These are phyloP conservation scores for Nanorana parkeri DNA, from an alignment of 2,113 vertebrate species.

Conservation along the genomic window DNA sequence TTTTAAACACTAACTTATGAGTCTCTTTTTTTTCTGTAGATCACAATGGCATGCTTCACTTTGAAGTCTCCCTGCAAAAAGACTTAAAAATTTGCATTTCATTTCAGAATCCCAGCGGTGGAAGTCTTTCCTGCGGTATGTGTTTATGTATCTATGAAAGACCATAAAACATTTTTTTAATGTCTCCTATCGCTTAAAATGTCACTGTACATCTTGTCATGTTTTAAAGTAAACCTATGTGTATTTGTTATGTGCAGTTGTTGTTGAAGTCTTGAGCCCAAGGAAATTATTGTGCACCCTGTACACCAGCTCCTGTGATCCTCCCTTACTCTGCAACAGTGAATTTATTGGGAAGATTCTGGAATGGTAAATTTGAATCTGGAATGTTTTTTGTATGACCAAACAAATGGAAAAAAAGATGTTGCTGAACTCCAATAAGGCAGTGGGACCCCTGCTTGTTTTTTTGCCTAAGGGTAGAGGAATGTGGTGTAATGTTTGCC, in stretches of 20 bases:
- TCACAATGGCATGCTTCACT: constrained; percentile 68
- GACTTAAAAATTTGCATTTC: constrained; percentile 78
- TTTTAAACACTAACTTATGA: too few species aligned
- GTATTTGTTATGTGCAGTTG: constrained; percentile 67
- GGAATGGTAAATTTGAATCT: constrained; percentile 65
- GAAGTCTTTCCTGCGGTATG: constrained; percentile 80
- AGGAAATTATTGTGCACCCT: constrained; percentile 73
- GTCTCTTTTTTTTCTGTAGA: constrained; percentile 60
- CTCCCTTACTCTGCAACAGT: constrained; percentile 61
- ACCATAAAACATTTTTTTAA: too few species aligned
- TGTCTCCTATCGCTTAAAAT: too few species aligned
- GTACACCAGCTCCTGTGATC: constrained; percentile 63
- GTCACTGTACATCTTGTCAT: not conserved
- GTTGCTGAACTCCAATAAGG: too few species aligned
- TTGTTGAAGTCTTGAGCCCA: constrained; percentile 70
- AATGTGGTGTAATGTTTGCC: too few species aligned
- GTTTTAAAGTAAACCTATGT: not conserved
- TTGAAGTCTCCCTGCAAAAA: constrained; percentile 77
- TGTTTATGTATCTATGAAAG: constrained; percentile 2
- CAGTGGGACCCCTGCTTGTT: too few species aligned
- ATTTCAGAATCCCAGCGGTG: constrained; percentile 70
- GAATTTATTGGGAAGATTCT: constrained; percentile 73
- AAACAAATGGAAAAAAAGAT: too few species aligned
- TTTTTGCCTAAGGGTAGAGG: too few species aligned
- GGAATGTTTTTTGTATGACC: too few species aligned